A percentile compares a stretch with the other conserved stretches of the same genome.
These are phyloP conservation scores for Promerops cafer DNA, from an alignment of 2,113 vertebrate species.

Conservation along the genomic window DNA sequence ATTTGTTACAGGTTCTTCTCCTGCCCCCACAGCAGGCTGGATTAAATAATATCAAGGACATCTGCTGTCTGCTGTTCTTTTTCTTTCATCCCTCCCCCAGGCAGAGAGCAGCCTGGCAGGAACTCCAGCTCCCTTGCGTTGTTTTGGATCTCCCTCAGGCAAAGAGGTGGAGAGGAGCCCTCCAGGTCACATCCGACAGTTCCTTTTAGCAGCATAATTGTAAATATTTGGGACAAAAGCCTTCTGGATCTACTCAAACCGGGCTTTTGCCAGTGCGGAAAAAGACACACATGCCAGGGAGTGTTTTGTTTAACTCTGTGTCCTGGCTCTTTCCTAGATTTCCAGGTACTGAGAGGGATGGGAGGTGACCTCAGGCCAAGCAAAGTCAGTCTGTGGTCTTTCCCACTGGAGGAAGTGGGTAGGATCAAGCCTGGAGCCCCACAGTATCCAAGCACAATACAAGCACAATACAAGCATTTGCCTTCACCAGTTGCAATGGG, in stretches of 20 bases:
- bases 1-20: not conserved
- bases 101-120: not conserved
- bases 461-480: not conserved
- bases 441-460: not conserved
- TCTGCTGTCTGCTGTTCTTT: not conserved
- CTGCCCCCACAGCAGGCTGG: accelerated
- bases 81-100: not conserved
- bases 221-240: constrained; percentile 42
- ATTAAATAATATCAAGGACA: not conserved
- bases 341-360: not conserved
- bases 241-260: constrained; percentile 25
- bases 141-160: not conserved
- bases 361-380: not conserved
- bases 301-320: not conserved
- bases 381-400: not conserved
- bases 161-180: not conserved
- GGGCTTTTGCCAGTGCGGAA: not conserved
- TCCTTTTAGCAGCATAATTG: not conserved
- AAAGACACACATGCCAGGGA: not conserved
- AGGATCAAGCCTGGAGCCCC: not conserved
- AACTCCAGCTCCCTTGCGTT: not conserved
- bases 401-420: not conserved
- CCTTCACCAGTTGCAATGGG: not conserved
- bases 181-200: not conserved
- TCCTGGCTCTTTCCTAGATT: not conserved